Conservation (phyloP, 2,113 vertebrate genomes). For the Charina bottae region DNA sequence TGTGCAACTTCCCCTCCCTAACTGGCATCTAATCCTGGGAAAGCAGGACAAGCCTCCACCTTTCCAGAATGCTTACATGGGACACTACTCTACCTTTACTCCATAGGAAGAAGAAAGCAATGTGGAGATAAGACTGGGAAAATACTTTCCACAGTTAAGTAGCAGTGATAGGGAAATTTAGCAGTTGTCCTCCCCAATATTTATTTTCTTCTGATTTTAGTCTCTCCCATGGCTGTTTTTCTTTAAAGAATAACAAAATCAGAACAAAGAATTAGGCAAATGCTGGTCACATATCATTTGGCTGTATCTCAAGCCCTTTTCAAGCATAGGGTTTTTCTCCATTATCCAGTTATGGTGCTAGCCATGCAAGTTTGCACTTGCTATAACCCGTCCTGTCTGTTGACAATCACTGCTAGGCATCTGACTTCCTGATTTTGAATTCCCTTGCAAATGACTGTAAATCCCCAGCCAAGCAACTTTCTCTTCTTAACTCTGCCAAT, state of each 20-base stretch:
- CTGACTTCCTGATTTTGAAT: neutral
- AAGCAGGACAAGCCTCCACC: neutral
- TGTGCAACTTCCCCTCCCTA: conserved; percentile 36
- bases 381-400: neutral
- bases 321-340: neutral
- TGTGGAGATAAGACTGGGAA: neutral
- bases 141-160: neutral
- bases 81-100: neutral
- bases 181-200: neutral
- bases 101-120: neutral
- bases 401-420: neutral
- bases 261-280: neutral
- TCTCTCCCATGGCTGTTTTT: neutral
- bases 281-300: neutral
- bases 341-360: neutral
- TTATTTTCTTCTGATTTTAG: neutral
- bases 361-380: neutral
- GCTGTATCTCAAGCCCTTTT: neutral
- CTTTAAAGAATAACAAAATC: neutral
- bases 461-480: neutral
- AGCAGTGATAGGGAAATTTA: neutral
- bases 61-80: neutral
- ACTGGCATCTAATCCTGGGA: conserved; percentile 23
- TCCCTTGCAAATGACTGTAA: neutral
- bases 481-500: neutral